These are phyloP conservation scores for Epinotia ramella DNA, from an alignment of 2,888 invertebrate species.

Conservation along the genomic window DNA sequence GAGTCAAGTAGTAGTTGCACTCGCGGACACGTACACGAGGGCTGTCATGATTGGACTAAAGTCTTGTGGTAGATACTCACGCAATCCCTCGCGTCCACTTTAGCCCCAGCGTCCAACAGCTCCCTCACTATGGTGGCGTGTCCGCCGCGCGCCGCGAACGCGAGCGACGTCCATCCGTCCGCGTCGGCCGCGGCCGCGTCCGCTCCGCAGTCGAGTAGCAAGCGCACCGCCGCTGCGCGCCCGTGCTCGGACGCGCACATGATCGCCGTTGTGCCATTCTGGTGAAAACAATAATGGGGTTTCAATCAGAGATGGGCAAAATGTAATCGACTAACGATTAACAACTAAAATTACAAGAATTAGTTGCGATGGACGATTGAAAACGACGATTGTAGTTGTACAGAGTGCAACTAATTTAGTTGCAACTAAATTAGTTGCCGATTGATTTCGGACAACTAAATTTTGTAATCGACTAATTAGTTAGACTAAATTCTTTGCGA, in stretches of 20 bases:
- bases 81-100: slow-evolving; percentile 94
- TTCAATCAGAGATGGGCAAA: no score
- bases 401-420: no score
- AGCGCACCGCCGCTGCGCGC: slow-evolving; percentile 91
- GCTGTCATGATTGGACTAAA: background rate
- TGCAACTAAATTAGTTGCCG: no score
- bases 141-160: slow-evolving; percentile 96
- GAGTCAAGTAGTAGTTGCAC: background rate
- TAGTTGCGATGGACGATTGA: no score
- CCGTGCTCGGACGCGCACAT: slow-evolving; percentile 96
- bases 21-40: background rate
- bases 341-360: no score
- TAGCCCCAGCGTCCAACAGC: slow-evolving; percentile 93
- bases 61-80: slow-evolving; percentile 77
- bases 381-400: no score
- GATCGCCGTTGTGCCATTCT: slow-evolving; percentile 97
- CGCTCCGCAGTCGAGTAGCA: slow-evolving; percentile 95
- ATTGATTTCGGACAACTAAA: no score
- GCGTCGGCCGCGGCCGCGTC: slow-evolving; percentile 96
- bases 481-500: no score
- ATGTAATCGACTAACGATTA: no score
- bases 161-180: slow-evolving; percentile 96
- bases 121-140: slow-evolving; percentile 92
- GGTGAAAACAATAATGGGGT: slow-evolving; percentile 38
- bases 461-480: no score